Base-by-base conservation (phyloP, 1,140 invertebrate genomes). In the Aculops lycopersici region DNA sequence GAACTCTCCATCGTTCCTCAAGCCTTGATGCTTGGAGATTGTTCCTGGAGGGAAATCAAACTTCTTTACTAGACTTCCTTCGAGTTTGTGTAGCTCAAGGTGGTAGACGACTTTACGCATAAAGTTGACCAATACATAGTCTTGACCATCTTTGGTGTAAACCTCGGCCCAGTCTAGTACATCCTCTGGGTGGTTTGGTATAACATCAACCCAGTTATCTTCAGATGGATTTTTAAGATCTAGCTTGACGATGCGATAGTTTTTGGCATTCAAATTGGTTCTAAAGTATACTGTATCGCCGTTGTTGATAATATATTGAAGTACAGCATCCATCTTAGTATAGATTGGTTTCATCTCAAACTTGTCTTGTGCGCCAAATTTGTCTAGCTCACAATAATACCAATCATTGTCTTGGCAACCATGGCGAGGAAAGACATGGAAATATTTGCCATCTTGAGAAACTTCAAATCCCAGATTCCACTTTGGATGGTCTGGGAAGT, bases 231-330 rank as follows among this genome's bases (percentile, higher is more conserved):
- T 20, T 18, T 42, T 37, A n/a, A 94, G 65, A 59, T 94, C 77
- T 46, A 94, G 80, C 43, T 66, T 66, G 48, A 94, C 70, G 14
- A 95, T 59, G 45, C 72, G 68, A 55, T 80, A 88, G 54, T 83
- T 84, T 16, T 79, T 72, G 14, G 88, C 77, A 58, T 81, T 68
- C 59, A 80, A 77, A 57, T 95, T 94, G 19, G 88, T 95, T 18
- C 72, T 69, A 53, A 97, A 80, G 50, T 79, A 69, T 46, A 72
- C 74, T 44, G 74, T 64, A 0, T 68, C 63, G 8, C 71, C 81
- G 47, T 74, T 67, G 59, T 90, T 92, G 16, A 81, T 81, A 14
- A 95, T 63, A 54, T 86, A 92, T 71, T 86, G 72, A 61, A 84
- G 94, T 60, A 90, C 80, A 16, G 79, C 76, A 59, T 92, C 79